phyloP scores from a whole-genome alignment of 2,888 invertebrate genomes.

The Cheilosia soror region DNA sequence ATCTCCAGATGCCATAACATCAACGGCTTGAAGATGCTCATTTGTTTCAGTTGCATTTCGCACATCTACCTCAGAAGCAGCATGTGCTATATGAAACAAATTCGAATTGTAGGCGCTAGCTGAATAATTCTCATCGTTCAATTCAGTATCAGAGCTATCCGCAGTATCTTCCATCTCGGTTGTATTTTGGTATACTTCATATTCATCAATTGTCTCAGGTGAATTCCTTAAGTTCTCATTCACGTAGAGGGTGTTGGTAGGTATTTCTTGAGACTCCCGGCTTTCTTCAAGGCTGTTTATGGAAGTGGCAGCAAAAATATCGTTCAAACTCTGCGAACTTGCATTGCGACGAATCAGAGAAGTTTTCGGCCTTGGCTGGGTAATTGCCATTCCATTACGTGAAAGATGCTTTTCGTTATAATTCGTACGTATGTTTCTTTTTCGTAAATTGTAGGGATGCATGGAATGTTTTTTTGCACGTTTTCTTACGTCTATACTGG shows the following conservation, averaged over 20 bases:
- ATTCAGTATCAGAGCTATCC: neutral
- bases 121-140: neutral
- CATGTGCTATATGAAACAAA: neutral
- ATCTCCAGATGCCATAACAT: constrained; percentile 22
- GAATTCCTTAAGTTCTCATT: constrained; percentile 25
- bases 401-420: constrained; percentile 22
- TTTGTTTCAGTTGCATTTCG: neutral
- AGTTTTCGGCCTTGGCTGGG: too few species aligned
- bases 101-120: constrained; percentile 10
- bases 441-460: constrained; percentile 35
- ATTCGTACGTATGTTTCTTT: constrained; percentile 9
- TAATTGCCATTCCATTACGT: too few species aligned
- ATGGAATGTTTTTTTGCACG: constrained; percentile 1
- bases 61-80: too few species aligned
- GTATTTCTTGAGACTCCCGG: neutral
- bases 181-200: neutral
- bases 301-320: neutral
- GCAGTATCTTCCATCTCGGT: neutral
- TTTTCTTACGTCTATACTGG: constrained; percentile 25
- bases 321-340: neutral
- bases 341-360: too few species aligned
- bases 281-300: neutral
- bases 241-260: neutral
- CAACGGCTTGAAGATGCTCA: constrained; percentile 13
- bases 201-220: neutral